These are phyloP conservation scores for Bombus sibiricus DNA, from an alignment of 1,140 invertebrate species.

Conservation along the genomic window DNA sequence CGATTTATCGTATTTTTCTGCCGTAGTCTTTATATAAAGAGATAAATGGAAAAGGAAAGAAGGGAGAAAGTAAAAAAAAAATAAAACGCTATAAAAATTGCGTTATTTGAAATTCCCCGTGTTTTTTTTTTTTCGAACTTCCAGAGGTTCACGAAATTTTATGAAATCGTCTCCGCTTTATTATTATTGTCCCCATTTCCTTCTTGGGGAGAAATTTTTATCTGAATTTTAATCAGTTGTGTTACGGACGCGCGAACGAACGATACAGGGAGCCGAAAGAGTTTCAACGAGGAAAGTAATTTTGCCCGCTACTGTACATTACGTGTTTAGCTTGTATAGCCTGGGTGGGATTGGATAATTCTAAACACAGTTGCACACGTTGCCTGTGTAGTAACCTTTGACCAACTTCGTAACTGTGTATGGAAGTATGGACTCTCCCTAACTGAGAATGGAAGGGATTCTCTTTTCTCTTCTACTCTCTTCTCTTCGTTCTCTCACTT, in stretches of 20 bases:
- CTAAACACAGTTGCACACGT: slow-evolving; percentile 70
- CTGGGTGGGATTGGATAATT: slow-evolving; percentile 73
- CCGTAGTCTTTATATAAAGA: not conserved
- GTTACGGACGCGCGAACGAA: slow-evolving; percentile 11
- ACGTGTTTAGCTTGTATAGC: slow-evolving; percentile 53
- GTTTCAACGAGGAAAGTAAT: slow-evolving; percentile 40
- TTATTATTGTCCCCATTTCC: too few species aligned
- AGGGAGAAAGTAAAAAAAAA: not conserved
- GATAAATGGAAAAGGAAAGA: not conserved
- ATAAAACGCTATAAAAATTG: not conserved
- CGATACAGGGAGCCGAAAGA: slow-evolving; percentile 18
- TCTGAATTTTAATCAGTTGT: slow-evolving; percentile 36
- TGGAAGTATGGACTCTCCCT: slow-evolving; percentile 63
- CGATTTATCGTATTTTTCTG: too few species aligned
- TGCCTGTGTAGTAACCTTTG: slow-evolving; percentile 72
- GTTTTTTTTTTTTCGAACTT: not conserved
- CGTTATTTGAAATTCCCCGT: not conserved
- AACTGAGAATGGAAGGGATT: slow-evolving; percentile 48
- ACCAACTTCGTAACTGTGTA: slow-evolving; percentile 66
- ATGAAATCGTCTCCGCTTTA: not conserved
- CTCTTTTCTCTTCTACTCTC: slow-evolving; percentile 15
- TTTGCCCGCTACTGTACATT: slow-evolving; percentile 61
- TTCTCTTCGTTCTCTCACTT: not conserved
- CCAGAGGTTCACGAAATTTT: not conserved
- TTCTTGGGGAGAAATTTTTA: not conserved